A percentile compares a stretch with the other conserved stretches of the same genome.
Conservation (phyloP, 92 coral and sea anemone species). For the Virgularia gustaviana region DNA sequence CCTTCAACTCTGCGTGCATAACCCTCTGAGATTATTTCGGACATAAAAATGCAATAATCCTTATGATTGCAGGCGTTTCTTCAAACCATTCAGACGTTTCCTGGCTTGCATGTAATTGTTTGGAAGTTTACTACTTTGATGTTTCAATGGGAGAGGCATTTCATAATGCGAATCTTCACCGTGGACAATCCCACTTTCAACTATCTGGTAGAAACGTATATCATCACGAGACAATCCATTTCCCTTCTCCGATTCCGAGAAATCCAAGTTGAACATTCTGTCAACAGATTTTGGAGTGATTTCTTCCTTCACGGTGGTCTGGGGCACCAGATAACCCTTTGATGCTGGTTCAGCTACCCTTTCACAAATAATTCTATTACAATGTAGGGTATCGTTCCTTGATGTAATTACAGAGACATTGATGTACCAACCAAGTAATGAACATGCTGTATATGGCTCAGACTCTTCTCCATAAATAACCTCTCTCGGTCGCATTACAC, state of each 20-base stretch:
- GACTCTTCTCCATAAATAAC: conserved; percentile 39
- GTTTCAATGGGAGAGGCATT: conserved; percentile 55
- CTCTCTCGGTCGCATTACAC: conserved; percentile 50
- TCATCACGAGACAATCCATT: conserved; percentile 36
- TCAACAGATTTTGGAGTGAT: conserved; percentile 19
- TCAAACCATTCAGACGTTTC: conserved; percentile 46
- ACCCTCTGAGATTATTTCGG: conserved; percentile 40
- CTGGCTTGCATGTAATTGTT: conserved; percentile 48
- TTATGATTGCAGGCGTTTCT: conserved; percentile 37
- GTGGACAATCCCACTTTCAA: conserved; percentile 50
- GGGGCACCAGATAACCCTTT: conserved; percentile 26
- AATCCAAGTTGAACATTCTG: conserved; percentile 38
- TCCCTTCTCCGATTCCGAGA: conserved; percentile 46
- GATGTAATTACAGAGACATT: too few species aligned
- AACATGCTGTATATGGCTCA: conserved; percentile 50
- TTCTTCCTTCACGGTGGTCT: conserved; percentile 38
- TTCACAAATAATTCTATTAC: conserved; percentile 49
- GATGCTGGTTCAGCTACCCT: too few species aligned
- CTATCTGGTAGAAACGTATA: conserved; percentile 41
- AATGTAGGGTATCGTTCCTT: neutral
- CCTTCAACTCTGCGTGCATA: conserved; percentile 34
- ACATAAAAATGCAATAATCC: conserved; percentile 47
- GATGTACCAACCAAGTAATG: conserved; percentile 42
- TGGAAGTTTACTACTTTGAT: conserved; percentile 38
- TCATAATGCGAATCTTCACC: conserved; percentile 52